Evolutionary conservation across 2,113 vertebrate species (phyloP).

Genomic region (Psophia crepitans): DNA sequence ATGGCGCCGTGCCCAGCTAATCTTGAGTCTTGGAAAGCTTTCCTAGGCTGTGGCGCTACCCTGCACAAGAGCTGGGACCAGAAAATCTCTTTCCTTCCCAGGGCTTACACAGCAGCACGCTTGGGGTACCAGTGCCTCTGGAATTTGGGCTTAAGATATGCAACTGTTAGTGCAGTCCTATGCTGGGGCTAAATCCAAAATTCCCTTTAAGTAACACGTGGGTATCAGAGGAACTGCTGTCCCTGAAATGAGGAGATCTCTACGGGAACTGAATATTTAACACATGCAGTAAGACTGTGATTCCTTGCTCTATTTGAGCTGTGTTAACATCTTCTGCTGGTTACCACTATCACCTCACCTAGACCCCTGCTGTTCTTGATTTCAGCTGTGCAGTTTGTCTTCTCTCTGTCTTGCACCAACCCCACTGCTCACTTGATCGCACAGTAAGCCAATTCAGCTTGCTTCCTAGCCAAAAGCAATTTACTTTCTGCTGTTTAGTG

Average conservation of each 20-base stretch:
- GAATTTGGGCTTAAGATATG: not conserved
- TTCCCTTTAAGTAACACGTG: not conserved
- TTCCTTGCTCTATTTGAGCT: not conserved
- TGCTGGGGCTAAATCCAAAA: not conserved
- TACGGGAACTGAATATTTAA: not conserved
- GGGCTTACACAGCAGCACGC: not conserved
- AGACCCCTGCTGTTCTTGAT: not conserved
- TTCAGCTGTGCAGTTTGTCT: not conserved
- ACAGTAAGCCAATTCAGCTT: not conserved
- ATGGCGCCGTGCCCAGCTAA: not conserved
- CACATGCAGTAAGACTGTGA: not conserved
- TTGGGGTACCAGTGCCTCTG: not conserved
- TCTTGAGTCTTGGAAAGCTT: not conserved
- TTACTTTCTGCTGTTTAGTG: constrained; percentile 36
- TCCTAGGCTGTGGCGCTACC: not conserved
- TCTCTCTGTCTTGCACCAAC: not conserved
- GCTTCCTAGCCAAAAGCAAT: constrained; percentile 38
- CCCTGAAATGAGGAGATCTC: not conserved
- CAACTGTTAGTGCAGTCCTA: not conserved
- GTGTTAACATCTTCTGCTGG: not conserved
- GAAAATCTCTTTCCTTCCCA: not conserved
- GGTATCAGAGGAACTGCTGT: not conserved
- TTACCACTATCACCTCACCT: not conserved
- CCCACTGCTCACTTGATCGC: not conserved
- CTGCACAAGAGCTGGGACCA: not conserved